Evolutionary conservation across 2,113 vertebrate genomes (phyloP).

Genomic region (Nymphicus hollandicus): DNA sequence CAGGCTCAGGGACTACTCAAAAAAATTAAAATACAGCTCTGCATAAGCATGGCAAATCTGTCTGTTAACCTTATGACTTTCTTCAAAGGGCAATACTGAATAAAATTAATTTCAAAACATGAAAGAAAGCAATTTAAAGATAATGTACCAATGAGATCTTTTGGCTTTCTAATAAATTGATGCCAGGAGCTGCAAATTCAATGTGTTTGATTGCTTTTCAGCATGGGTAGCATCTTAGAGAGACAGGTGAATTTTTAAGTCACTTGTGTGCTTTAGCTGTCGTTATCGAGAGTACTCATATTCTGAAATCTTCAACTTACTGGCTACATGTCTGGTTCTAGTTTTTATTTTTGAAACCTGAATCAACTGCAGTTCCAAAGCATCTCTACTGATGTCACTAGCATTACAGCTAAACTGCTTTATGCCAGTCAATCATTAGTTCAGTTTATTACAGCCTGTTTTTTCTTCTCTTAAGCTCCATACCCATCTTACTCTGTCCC

Average conservation of each 20-base stretch:
- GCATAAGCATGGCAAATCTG: not conserved
- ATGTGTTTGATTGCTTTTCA: not conserved
- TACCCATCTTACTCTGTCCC: not conserved
- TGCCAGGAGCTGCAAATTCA: not conserved
- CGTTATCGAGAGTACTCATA: not conserved
- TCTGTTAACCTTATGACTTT: not conserved
- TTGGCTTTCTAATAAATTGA: not conserved
- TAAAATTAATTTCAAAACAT: not conserved
- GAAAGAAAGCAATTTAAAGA: not conserved
- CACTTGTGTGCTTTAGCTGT: not conserved
- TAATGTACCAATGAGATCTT: not conserved
- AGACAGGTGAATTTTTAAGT: not conserved
- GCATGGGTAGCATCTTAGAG: not conserved
- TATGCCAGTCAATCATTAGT: not conserved
- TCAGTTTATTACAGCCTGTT: not conserved
- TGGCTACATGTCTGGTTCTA: not conserved
- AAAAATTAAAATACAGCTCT: not conserved
- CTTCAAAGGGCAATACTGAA: not conserved
- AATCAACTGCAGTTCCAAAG: not conserved
- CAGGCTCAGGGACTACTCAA: not conserved
- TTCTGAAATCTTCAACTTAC: not conserved
- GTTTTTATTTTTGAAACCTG: not conserved
- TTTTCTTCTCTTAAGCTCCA: not conserved
- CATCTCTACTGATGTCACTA: constrained; percentile 3
- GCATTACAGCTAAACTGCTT: not conserved